Evolutionary conservation across 2,113 vertebrate species (phyloP).

Genomic region (Chloropsis hardwickii): DNA sequence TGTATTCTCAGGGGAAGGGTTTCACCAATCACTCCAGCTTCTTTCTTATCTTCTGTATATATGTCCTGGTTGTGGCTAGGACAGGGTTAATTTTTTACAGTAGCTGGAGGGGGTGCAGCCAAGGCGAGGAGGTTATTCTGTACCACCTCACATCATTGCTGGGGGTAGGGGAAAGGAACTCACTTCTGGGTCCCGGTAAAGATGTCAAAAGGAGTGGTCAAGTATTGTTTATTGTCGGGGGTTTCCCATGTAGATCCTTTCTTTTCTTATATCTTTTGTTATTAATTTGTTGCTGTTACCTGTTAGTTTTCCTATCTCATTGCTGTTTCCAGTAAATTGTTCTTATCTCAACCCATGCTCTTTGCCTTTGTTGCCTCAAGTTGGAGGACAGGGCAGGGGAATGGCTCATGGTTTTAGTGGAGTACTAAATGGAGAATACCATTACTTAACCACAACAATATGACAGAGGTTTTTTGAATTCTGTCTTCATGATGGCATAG

Average conservation of each 20-base stretch:
- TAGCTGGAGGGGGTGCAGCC: not conserved
- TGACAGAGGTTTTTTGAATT: not conserved
- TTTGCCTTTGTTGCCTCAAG: not conserved
- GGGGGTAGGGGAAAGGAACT: not conserved
- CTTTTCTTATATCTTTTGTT: not conserved
- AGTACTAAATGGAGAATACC: not conserved
- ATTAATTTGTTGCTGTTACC: not conserved
- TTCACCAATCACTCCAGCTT: not conserved
- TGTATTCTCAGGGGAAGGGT: not conserved
- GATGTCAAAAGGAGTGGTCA: not conserved
- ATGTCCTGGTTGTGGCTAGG: not conserved
- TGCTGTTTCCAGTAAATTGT: not conserved
- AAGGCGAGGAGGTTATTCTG: not conserved
- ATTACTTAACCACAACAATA: not conserved
- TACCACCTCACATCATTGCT: not conserved
- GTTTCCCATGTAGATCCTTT: not conserved
- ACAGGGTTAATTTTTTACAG: not conserved
- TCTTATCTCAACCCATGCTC: not conserved
- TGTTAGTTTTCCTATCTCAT: not conserved
- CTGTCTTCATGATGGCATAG: not conserved
- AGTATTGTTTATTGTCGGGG: rapidly evolving
- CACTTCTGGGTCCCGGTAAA: not conserved
- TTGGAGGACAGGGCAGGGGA: not conserved
- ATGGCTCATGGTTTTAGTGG: not conserved
- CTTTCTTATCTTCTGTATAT: not conserved